These are phyloP conservation scores for Bolinopsis microptera DNA, from an alignment of 37 sponge, comb jelly and placozoan genomes.

Conservation along the genomic window DNA sequence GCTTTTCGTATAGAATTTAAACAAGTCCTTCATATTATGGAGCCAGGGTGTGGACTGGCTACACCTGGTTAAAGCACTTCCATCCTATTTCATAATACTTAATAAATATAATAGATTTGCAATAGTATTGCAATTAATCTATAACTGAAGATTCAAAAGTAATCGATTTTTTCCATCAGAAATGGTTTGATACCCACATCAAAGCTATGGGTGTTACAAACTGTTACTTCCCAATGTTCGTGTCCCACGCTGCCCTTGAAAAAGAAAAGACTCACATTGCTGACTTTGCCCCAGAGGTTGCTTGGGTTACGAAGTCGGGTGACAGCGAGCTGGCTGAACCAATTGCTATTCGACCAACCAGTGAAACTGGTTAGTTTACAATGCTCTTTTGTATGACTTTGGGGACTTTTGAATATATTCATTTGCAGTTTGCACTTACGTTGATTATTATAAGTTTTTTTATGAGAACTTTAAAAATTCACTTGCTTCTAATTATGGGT, in stretches of 20 bases:
- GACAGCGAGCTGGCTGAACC: conserved; percentile 91
- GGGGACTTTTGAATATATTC: neutral
- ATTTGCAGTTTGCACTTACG: neutral
- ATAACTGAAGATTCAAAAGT: too few relatives aligned
- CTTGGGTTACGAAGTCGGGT: conserved; percentile 98
- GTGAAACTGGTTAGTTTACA: conserved; percentile 84
- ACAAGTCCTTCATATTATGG: too few relatives aligned
- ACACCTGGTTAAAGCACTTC: too few relatives aligned
- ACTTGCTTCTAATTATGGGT: too few relatives aligned
- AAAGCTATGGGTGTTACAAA: conserved; percentile 94
- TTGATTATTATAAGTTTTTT: too few relatives aligned
- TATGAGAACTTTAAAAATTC: too few relatives aligned
- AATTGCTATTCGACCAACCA: conserved; percentile 95
- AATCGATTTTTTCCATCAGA: conserved; percentile 24
- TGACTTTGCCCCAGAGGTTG: conserved; percentile 99
- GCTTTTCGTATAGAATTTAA: too few relatives aligned
- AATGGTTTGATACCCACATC: conserved; percentile 81
- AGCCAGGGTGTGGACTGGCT: too few relatives aligned
- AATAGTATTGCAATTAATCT: too few relatives aligned
- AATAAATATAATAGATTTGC: too few relatives aligned
- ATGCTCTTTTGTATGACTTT: neutral
- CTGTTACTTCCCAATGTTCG: conserved; percentile 98
- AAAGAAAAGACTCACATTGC: conserved; percentile 94
- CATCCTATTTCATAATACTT: too few relatives aligned
- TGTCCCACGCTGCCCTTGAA: conserved; percentile 90